phyloP scores from a whole-genome alignment of 2,797 vertebrate species.

The Macrochelys suwanniensis region DNA sequence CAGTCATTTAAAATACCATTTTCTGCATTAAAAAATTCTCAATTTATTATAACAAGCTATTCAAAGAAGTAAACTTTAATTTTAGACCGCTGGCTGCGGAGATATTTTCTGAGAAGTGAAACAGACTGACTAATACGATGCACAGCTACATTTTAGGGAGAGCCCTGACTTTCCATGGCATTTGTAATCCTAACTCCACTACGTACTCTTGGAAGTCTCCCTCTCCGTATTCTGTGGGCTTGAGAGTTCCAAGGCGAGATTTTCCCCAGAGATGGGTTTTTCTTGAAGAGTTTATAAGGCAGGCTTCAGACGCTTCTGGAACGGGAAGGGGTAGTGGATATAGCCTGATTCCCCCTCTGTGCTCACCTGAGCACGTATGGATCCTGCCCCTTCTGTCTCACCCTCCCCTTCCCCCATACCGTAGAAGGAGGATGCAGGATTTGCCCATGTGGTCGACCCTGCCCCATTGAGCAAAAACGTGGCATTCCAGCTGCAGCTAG shows the following conservation, averaged over 20 bases:
- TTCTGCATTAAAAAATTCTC: background rate
- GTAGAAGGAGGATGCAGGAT: background rate
- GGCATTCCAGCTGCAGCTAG: background rate
- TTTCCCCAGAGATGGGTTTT: background rate
- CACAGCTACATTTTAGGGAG: background rate
- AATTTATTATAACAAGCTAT: background rate
- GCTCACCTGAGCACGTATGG: background rate
- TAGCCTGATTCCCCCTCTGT: fast-evolving
- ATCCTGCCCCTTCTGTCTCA: background rate
- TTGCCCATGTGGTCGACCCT: background rate
- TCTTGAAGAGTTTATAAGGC: background rate
- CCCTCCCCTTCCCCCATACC: fast-evolving
- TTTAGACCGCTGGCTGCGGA: background rate
- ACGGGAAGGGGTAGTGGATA: fast-evolving
- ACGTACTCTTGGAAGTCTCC: background rate
- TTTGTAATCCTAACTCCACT: background rate
- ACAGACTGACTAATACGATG: background rate
- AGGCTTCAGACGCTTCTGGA: background rate
- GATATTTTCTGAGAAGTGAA: background rate
- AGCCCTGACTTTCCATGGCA: background rate
- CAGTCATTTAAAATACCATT: background rate
- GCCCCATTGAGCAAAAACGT: background rate
- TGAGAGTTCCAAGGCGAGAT: background rate
- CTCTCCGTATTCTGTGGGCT: too few species aligned
- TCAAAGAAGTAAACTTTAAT: background rate